Evolutionary conservation across 2,113 vertebrate genomes (phyloP).

Genomic region (Agapornis roseicollis): DNA sequence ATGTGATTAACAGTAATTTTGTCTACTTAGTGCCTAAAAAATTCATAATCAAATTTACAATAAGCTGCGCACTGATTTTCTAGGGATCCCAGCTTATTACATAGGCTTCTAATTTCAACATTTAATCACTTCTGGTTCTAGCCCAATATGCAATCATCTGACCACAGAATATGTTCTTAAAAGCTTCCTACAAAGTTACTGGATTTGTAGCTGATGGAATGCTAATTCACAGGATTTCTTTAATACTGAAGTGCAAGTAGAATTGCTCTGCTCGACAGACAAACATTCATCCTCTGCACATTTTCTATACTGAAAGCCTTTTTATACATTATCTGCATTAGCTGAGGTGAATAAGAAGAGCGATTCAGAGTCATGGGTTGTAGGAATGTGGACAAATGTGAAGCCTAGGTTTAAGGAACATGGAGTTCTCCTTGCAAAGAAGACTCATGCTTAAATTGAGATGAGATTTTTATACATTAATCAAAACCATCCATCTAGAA

Average conservation of each 20-base stretch:
- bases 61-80: slow-evolving; percentile 40
- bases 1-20: slow-evolving; percentile 65
- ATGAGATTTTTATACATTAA: background rate
- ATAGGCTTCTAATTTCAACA: slow-evolving; percentile 38
- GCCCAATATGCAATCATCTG: slow-evolving; percentile 47
- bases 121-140: slow-evolving; percentile 56
- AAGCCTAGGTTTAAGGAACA: background rate
- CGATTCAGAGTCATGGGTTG: background rate
- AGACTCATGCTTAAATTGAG: background rate
- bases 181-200: slow-evolving; percentile 42
- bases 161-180: slow-evolving; percentile 34
- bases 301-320: slow-evolving; percentile 26
- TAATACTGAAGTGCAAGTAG: slow-evolving; percentile 30
- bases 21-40: slow-evolving; percentile 52
- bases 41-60: slow-evolving; percentile 68
- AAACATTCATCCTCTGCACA: slow-evolving; percentile 12
- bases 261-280: slow-evolving; percentile 1
- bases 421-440: background rate
- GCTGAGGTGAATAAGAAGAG: background rate
- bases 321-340: background rate
- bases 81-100: slow-evolving; percentile 52
- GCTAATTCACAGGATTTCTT: slow-evolving; percentile 63
- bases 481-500: background rate
- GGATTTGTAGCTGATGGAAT: slow-evolving; percentile 44
- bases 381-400: background rate